Conservation (phyloP, 2,797 vertebrate species). For the Spinus olivaceus region DNA sequence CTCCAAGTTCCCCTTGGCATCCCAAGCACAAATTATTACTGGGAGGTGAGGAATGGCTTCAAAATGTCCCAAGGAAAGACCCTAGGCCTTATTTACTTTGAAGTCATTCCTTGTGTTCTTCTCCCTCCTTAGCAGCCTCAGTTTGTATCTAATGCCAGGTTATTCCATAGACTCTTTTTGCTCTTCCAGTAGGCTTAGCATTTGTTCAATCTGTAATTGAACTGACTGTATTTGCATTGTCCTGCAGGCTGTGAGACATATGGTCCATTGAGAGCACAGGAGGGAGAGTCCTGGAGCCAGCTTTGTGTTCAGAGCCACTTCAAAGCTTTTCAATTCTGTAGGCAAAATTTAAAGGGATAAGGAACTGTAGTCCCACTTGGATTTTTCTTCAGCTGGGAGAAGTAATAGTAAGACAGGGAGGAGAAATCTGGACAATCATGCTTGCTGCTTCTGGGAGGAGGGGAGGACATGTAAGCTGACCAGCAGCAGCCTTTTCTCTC, state of each 20-base stretch:
- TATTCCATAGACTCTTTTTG: not conserved
- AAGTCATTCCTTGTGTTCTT: not conserved
- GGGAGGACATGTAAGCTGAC: not conserved
- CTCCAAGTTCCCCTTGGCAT: not conserved
- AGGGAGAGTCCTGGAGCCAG: not conserved
- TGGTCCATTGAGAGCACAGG: not conserved
- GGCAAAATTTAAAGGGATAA: conserved; percentile 20
- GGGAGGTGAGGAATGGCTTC: not conserved
- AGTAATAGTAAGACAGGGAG: not conserved
- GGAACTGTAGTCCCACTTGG: not conserved
- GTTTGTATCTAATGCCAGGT: not conserved
- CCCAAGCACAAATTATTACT: not conserved
- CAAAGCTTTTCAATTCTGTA: not conserved
- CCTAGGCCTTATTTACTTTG: conserved; percentile 1
- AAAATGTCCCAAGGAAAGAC: not conserved
- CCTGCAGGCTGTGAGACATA: not conserved
- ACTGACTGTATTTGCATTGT: not conserved
- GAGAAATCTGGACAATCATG: not conserved
- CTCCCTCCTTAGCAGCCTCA: not conserved
- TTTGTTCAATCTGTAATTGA: conserved; percentile 6
- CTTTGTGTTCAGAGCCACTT: not conserved
- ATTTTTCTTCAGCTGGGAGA: not conserved
- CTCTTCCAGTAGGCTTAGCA: not conserved
- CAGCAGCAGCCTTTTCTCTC: not conserved
- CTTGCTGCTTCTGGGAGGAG: not conserved